Percentiles rank a stretch among this genome's conserved stretches.
These are phyloP conservation scores for Salticus scenicus DNA, from an alignment of 2,888 invertebrate genomes.

Conservation along the genomic window DNA sequence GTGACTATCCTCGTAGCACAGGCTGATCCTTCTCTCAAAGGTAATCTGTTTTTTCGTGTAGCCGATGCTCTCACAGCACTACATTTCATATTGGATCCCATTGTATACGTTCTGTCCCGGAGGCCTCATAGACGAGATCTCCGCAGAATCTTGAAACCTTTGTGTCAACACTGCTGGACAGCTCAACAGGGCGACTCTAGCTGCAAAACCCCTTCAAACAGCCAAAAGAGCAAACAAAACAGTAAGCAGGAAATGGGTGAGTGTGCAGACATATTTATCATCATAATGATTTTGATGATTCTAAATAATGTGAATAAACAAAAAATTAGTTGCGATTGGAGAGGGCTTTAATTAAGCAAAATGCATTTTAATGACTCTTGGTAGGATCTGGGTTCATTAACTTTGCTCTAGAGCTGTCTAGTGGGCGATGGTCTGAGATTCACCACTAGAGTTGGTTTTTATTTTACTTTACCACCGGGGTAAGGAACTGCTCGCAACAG, in stretches of 20 bases:
- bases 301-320: too few relatives aligned
- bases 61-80: slow-evolving; percentile 86
- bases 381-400: too few relatives aligned
- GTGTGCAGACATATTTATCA: too few relatives aligned
- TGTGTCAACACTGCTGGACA: slow-evolving; percentile 59
- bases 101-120: slow-evolving; percentile 65
- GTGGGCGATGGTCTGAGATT: too few relatives aligned
- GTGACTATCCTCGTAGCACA: slow-evolving; percentile 82
- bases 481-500: too few relatives aligned
- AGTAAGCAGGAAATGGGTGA: not conserved
- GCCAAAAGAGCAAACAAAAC: not conserved
- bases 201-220: slow-evolving; percentile 23
- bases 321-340: too few relatives aligned
- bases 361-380: too few relatives aligned
- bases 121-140: slow-evolving; percentile 59
- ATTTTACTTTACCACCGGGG: too few relatives aligned
- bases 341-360: too few relatives aligned
- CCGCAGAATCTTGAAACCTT: slow-evolving; percentile 47
- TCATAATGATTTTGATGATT: too few relatives aligned
- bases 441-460: too few relatives aligned
- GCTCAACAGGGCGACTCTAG: slow-evolving; percentile 21
- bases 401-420: too few relatives aligned
- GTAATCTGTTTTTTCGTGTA: slow-evolving; percentile 78
- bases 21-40: slow-evolving; percentile 73
- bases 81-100: slow-evolving; percentile 89